phyloP scores from a whole-genome alignment of 2,888 invertebrate species.

The Branchellion lobata region DNA sequence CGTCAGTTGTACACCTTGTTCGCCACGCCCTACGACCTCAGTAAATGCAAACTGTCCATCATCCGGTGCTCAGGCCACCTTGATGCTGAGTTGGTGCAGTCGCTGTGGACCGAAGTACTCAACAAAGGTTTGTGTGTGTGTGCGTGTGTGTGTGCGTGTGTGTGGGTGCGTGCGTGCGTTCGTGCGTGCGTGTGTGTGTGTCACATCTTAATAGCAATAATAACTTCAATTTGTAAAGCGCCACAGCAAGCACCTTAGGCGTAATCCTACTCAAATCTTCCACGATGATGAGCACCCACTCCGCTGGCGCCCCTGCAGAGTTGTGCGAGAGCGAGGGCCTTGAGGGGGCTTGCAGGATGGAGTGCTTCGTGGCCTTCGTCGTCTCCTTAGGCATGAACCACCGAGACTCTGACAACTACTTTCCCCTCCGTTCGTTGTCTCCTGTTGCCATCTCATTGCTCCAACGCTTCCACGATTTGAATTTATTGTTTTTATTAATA shows the following conservation, averaged over 20 bases:
- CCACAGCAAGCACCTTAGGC: not conserved
- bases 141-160: not conserved
- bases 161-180: slow-evolving; percentile 50
- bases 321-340: slow-evolving; percentile 53
- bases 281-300: not conserved
- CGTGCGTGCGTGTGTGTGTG: not conserved
- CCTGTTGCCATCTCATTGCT: not conserved
- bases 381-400: slow-evolving; percentile 31
- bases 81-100: slow-evolving; percentile 82
- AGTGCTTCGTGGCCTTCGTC: slow-evolving; percentile 9
- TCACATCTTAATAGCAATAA: not conserved
- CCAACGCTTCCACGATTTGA: not conserved
- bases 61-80: slow-evolving; percentile 85
- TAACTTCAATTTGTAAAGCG: too few relatives aligned
- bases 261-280: not conserved
- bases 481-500: too few relatives aligned
- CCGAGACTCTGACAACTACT: slow-evolving; percentile 43
- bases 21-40: slow-evolving; percentile 83
- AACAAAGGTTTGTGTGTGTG: slow-evolving; percentile 60
- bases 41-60: slow-evolving; percentile 91
- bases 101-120: slow-evolving; percentile 83
- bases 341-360: slow-evolving; percentile 9
- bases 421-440: slow-evolving; percentile 42
- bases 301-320: slow-evolving; percentile 53
- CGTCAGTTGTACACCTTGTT: slow-evolving; percentile 86